Evolutionary conservation across 2,888 invertebrate species (phyloP), one percentile per base, ranked within the genome.

Genomic region (Tortricodes alternella): DNA sequence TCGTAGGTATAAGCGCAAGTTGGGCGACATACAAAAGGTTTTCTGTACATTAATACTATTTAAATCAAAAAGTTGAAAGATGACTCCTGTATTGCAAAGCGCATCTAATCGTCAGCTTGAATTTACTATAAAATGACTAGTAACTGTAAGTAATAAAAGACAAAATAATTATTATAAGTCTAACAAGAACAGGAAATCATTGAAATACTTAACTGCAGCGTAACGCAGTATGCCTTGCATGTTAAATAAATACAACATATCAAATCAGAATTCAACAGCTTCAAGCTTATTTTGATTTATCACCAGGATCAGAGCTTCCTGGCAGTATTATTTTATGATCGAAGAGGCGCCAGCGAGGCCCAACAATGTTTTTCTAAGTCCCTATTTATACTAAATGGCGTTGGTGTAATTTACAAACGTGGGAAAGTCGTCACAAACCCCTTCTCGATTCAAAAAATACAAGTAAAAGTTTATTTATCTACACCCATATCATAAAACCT

Each of bases 281-380:
- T 74, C 68, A 72, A 67, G 72, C 73, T 66, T 66, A 64, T 61
- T 65, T 62, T 71, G 78, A 80, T 85, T 83, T 80, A 83, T 74
- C 60, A 59, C 29, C 65, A 66, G 73, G 78, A 77, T 78, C 73
- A 65, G 63, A 58, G 71, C 72, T 79, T 85, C 82, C 85, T 76
- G 78, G 71, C 70, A 60, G 66, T 70, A 68, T 71, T 73, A 71
- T 74, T 78, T 78, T 72, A 73, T 73, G 76, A 76, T 72, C 74
- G 63, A 67, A 69, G 66, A 70, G 79, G 78, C 76, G 73, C 76
- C 73, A 70, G 59, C 58, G 61, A 58, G 71, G 66, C 60, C 70
- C 65, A 71, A 68, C 71, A 70, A 64, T 73, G 75, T 76, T 80
- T 76, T 73, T 74, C 64, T 70, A 73, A 66, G 68, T 62, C 59